Evolutionary conservation across 2,888 invertebrate species (phyloP).

Genomic region (Drosophila nigricruria): DNA sequence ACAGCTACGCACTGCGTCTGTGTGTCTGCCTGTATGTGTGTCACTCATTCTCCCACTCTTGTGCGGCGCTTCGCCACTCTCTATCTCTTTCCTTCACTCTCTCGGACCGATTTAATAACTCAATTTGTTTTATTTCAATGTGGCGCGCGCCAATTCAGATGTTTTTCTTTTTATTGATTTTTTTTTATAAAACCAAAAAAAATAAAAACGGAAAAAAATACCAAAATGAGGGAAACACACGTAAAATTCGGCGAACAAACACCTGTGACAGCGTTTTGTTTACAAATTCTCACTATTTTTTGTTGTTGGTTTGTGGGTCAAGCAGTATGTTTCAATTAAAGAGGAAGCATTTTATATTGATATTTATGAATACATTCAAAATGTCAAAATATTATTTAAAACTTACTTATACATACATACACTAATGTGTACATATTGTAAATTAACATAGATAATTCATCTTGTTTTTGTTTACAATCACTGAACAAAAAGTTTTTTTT

Average conservation of each 20-base stretch:
- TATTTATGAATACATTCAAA: neutral
- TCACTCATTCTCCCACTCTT: slow-evolving; percentile 34
- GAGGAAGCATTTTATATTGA: neutral
- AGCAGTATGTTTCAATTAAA: slow-evolving; percentile 31
- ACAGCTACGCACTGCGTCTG: slow-evolving; percentile 48
- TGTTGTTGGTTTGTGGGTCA: slow-evolving; percentile 50
- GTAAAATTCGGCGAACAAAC: slow-evolving; percentile 19
- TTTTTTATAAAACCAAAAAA: slow-evolving; percentile 19
- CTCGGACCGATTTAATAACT: slow-evolving; percentile 53
- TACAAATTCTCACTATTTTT: slow-evolving; percentile 47
- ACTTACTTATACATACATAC: no score
- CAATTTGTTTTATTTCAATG: slow-evolving; percentile 53
- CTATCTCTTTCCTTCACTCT: slow-evolving; percentile 13
- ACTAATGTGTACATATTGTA: no score
- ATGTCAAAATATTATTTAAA: no score
- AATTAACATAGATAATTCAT: no score
- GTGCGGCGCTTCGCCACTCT: slow-evolving; percentile 6
- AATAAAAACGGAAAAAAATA: slow-evolving; percentile 8
- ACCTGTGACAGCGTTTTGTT: slow-evolving; percentile 61
- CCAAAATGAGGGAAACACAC: slow-evolving; percentile 26
- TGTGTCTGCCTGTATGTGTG: slow-evolving; percentile 37
- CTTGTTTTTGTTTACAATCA: no score
- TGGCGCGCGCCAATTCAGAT: slow-evolving; percentile 63
- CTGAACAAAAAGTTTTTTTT: no score
- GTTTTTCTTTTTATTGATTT: slow-evolving; percentile 63